A percentile compares a stretch with the other conserved stretches of the same genome.
Evolutionary conservation across 2,797 vertebrate species (phyloP).

Genomic region (Sarcophilus harrisii): DNA sequence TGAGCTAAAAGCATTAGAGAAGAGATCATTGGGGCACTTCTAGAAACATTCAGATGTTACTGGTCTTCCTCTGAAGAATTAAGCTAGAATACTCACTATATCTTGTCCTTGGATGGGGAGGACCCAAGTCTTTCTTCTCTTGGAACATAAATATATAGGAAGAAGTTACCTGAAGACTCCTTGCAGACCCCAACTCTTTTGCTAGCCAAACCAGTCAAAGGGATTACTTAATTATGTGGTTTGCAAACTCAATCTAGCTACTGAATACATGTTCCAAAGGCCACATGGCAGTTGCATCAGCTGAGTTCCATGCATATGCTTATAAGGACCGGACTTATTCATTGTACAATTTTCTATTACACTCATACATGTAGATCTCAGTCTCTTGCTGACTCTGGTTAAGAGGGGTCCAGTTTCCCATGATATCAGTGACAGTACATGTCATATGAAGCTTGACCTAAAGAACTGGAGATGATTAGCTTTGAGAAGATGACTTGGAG

Average conservation of each 20-base stretch:
- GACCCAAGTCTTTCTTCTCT: background rate
- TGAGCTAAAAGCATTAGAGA: background rate
- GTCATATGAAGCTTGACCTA: background rate
- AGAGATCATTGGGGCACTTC: background rate
- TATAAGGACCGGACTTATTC: background rate
- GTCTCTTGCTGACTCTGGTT: background rate
- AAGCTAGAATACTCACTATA: background rate
- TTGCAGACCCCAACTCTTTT: background rate
- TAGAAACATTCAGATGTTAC: background rate
- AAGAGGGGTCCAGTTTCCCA: background rate
- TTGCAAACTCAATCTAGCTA: background rate
- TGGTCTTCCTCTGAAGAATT: background rate
- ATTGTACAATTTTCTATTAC: background rate
- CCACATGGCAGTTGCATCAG: background rate
- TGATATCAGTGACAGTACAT: background rate
- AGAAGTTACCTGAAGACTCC: background rate
- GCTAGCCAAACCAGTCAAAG: background rate
- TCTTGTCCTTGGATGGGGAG: background rate
- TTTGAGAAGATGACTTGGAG: background rate
- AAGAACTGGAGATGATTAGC: background rate
- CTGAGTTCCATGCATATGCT: background rate
- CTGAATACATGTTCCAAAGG: background rate
- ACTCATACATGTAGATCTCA: background rate
- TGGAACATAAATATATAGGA: background rate
- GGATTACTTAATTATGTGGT: background rate